A percentile compares a stretch with the other conserved stretches of the same genome.
phyloP scores from a whole-genome alignment of 2,797 vertebrate species.

The Sebastes oblongus region DNA sequence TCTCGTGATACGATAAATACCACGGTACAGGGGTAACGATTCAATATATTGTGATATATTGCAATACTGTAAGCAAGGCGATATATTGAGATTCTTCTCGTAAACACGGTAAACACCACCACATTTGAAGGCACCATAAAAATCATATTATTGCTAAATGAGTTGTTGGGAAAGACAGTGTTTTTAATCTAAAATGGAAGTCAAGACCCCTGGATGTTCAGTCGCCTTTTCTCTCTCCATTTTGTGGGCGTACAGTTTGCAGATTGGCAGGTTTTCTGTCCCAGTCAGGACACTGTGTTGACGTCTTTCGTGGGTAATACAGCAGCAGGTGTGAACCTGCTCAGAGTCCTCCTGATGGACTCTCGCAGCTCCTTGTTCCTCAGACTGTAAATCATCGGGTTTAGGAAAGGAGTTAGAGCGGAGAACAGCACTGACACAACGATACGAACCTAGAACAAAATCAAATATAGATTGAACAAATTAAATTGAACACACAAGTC shows the following conservation, averaged over 20 bases:
- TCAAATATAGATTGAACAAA: no score
- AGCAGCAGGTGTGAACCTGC: constrained; percentile 1
- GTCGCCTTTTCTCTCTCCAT: no score
- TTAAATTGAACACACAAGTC: no score
- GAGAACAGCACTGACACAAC: constrained; percentile 42
- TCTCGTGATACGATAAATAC: no score
- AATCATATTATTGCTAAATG: no score
- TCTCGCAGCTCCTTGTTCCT: constrained; percentile 68
- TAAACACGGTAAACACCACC: no score
- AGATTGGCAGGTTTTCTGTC: background rate
- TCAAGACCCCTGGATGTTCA: background rate
- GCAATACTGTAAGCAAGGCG: no score
- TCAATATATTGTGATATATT: no score
- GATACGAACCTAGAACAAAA: constrained; percentile 27
- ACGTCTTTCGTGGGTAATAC: background rate
- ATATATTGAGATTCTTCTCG: no score
- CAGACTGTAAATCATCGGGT: constrained; percentile 74
- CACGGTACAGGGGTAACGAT: no score
- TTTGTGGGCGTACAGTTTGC: no score
- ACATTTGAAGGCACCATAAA: no score
- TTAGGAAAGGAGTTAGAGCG: constrained; percentile 50
- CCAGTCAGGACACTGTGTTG: background rate
- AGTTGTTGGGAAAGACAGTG: background rate
- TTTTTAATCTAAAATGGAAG: background rate
- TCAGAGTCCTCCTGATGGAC: constrained; percentile 43